Conservation (phyloP, 2,888 invertebrate species). For the Cheilosia variabilis region DNA sequence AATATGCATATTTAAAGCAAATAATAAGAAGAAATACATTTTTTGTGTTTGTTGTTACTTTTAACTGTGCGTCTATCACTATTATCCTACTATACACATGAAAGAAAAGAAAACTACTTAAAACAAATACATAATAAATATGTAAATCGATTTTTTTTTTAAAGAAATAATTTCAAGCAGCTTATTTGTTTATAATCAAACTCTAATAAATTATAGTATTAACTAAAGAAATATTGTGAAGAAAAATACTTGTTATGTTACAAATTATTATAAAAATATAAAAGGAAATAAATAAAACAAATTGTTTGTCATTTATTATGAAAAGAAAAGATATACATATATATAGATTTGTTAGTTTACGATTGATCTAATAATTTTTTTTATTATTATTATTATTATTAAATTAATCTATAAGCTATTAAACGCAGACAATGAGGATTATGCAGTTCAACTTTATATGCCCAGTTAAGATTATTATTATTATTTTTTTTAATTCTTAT, state of each 20-base stretch:
- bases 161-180: conserved; percentile 21
- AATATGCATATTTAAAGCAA: conserved; percentile 38
- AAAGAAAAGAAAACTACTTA: conserved; percentile 1
- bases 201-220: conserved; percentile 47
- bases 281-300: conserved; percentile 32
- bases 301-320: conserved; percentile 64
- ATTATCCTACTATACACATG: conserved; percentile 51
- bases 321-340: conserved; percentile 40
- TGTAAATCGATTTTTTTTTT: conserved; percentile 4
- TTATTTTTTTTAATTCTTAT: conserved; percentile 50
- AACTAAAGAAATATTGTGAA: conserved; percentile 29
- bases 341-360: conserved; percentile 68
- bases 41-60: conserved; percentile 58
- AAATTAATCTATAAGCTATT: conserved; percentile 33
- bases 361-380: conserved; percentile 56
- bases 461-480: conserved; percentile 70
- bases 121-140: background rate
- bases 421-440: conserved; percentile 19
- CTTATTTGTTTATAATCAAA: conserved; percentile 47
- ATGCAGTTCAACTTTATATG: conserved; percentile 58
- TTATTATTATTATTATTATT: conserved; percentile 53
- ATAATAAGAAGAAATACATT: conserved; percentile 31
- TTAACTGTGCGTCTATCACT: conserved; percentile 61
- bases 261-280: conserved; percentile 45
- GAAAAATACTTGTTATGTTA: conserved; percentile 61